Base-by-base conservation (phyloP, 2,888 invertebrate genomes). In the Orgyia antiqua region DNA sequence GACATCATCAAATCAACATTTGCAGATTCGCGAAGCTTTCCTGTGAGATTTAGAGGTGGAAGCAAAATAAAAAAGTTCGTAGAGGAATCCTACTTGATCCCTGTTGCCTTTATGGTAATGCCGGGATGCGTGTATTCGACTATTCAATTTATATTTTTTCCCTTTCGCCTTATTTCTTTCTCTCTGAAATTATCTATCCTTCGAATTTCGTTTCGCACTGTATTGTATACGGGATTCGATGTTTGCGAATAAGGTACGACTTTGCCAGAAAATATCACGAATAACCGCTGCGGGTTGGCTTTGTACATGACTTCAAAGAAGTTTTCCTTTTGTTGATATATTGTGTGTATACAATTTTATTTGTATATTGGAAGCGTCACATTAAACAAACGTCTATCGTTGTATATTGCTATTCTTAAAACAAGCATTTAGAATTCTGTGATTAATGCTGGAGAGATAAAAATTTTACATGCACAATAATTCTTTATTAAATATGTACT, bases 61-160 rank as follows among this genome's bases (percentile, higher is more conserved):
- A 80, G 80, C 83, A 84, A 84, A 86, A 86, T 86, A 86, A 86
- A 86, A 84, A 86, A 86, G 83, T 86, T 84, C 83, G 77, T 82
- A 80, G 74, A 76, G 78, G 83, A 86, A 86, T 84, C 86, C 86
- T 58, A 55, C 68, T 84, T 86, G 83, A 83, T 83, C 83, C 83
- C 82, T 74, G 82, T 79, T 77, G 83, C 83, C 82, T 83, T 83
- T 83, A 83, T 83, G 83, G 82, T 83, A 83, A 83, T 83, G 72
- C 83, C 76, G 75, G 80, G 83, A 82, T 83, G 82, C 83, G 83
- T 83, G 83, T 83, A 83, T 83, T 83, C 80, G 83, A 82, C 83
- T 83, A 83, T 83, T 83, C 83, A 83, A 83, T 83, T 83, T 83
- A 83, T 84, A 84, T 84, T 80, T 84, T 77, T 80, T 76, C 74